phyloP scores from a whole-genome alignment of 2,797 vertebrate species.

The Coregonus ussuriensis region DNA sequence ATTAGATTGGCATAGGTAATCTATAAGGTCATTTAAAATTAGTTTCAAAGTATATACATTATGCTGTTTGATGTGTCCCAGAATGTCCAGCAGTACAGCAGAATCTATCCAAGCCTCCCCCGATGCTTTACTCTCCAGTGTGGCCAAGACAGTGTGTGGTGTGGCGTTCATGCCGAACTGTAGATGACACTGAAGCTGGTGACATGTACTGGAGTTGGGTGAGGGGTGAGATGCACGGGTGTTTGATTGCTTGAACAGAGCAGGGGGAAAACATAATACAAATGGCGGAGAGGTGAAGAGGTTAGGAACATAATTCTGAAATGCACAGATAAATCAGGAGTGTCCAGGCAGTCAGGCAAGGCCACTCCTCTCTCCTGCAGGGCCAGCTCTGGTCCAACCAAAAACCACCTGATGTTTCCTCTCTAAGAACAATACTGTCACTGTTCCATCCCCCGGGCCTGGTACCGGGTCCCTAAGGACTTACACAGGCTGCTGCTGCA shows the following conservation, averaged over 20 bases:
- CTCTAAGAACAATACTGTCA: slow-evolving; percentile 57
- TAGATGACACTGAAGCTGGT: slow-evolving; percentile 62
- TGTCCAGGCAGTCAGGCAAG: slow-evolving; percentile 47
- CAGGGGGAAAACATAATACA: slow-evolving; percentile 63
- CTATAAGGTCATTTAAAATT: too few relatives aligned
- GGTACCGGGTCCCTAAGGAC: slow-evolving; percentile 38
- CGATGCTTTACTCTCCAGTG: slow-evolving; percentile 1
- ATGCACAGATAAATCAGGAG: slow-evolving; percentile 77
- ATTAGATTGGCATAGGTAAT: not conserved
- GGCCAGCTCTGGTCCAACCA: slow-evolving; percentile 51
- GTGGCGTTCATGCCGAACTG: slow-evolving; percentile 51
- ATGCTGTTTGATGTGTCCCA: not conserved
- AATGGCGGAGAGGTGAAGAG: slow-evolving; percentile 77
- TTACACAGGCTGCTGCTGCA: slow-evolving; percentile 55
- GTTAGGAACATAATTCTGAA: slow-evolving; percentile 77
- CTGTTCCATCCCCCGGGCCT: slow-evolving; percentile 26
- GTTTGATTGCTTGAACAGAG: slow-evolving; percentile 74
- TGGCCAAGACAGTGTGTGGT: slow-evolving; percentile 6
- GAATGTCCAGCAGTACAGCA: not conserved
- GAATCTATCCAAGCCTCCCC: not conserved
- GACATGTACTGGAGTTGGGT: slow-evolving; percentile 35
- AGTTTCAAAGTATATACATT: too few relatives aligned
- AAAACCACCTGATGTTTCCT: slow-evolving; percentile 75
- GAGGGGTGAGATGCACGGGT: slow-evolving; percentile 41
- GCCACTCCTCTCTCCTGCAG: slow-evolving; percentile 16